A percentile compares a stretch with the other conserved stretches of the same genome.
Conservation (phyloP, 2,888 invertebrate species). For the Ephialtes manifestator region DNA sequence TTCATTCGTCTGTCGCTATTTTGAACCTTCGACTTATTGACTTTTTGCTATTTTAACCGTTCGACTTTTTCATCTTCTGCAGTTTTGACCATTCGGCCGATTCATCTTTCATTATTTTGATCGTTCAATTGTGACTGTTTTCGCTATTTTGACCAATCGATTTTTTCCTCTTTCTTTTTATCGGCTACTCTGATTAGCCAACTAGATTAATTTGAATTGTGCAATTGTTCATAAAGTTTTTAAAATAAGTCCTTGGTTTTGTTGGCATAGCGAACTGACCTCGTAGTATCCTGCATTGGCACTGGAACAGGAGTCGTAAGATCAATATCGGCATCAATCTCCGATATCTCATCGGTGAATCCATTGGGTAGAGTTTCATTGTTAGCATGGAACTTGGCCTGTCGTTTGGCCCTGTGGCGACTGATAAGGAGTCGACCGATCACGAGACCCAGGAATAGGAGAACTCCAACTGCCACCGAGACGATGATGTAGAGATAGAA, state of each 20-base stretch:
- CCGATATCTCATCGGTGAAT: slow-evolving; percentile 95
- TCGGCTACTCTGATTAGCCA: neutral
- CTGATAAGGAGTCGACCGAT: slow-evolving; percentile 91
- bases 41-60: too few relatives aligned
- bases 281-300: slow-evolving; percentile 85
- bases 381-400: slow-evolving; percentile 90
- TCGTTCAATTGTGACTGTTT: too few relatives aligned
- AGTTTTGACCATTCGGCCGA: too few relatives aligned
- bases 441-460: slow-evolving; percentile 91
- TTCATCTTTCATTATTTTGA: too few relatives aligned
- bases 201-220: neutral
- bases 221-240: neutral
- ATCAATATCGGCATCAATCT: slow-evolving; percentile 93
- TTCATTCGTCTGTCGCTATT: too few relatives aligned
- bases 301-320: slow-evolving; percentile 90
- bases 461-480: slow-evolving; percentile 90
- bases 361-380: slow-evolving; percentile 93
- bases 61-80: too few relatives aligned
- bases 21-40: too few relatives aligned
- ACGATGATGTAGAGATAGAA: slow-evolving; percentile 94
- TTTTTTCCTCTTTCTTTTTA: neutral
- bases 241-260: neutral
- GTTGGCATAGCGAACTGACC: slow-evolving; percentile 72
- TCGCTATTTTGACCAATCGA: too few relatives aligned
- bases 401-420: slow-evolving; percentile 89